These are phyloP conservation scores for Pedicia rivosa DNA, from an alignment of 2,888 invertebrate genomes.

Conservation along the genomic window DNA sequence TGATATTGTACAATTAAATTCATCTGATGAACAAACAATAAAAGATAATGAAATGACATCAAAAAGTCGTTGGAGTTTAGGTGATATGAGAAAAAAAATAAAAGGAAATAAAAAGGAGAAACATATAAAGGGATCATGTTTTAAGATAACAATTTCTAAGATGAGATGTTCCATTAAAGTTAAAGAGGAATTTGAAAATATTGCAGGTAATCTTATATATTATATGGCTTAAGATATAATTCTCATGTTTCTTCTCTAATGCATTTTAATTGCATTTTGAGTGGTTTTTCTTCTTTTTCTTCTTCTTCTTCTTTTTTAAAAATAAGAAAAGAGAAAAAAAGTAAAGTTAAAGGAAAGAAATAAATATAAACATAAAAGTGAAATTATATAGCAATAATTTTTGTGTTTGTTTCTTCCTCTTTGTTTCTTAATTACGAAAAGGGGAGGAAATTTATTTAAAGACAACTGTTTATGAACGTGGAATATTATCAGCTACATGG, in stretches of 20 bases:
- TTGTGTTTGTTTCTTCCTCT: no score
- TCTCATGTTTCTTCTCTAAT: not conserved
- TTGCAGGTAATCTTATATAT: conserved; percentile 16
- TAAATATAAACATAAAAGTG: not conserved
- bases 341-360: no score
- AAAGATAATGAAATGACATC: not conserved
- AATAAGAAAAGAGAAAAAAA: no score
- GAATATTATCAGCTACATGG: conserved; percentile 42
- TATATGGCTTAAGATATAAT: no score
- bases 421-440: no score
- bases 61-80: conserved; percentile 16
- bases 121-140: conserved; percentile 13
- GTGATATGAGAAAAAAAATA: conserved; percentile 25
- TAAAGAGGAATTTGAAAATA: conserved; percentile 28
- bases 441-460: conserved; percentile 55
- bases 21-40: not conserved
- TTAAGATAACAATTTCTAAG: conserved; percentile 24
- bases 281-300: no score
- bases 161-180: conserved; percentile 30
- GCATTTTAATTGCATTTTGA: not conserved
- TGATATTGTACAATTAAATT: not conserved
- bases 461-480: conserved; percentile 55
- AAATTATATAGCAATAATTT: not conserved
- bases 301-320: no score
- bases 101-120: conserved; percentile 11